Base-by-base conservation (phyloP, 2,888 invertebrate species). In the Druceiella hillmani region DNA sequence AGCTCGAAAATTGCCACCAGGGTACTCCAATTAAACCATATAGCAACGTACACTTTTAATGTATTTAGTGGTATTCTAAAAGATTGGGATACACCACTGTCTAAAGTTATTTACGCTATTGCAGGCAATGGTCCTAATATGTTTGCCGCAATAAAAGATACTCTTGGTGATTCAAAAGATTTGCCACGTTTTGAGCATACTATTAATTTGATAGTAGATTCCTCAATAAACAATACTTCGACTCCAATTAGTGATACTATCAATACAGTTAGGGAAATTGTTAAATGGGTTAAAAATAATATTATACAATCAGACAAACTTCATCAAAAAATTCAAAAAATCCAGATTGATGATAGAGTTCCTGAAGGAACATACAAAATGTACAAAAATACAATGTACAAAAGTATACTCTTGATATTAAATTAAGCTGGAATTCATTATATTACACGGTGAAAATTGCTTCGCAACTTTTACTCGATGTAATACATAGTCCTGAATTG, bases 401-500 rank as follows among this genome's bases (percentile, higher is more conserved):
- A 35, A 39, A 39, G 28, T 29, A 28, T 29, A 39, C 33, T 34
- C 17, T 34, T 9, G 39, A 39, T 24, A 29, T 39, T 12, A 39
- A 15, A 17, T 33, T 28, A 13, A 25, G 39, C 11, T 39, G 39
- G 36, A 40, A 43, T 14, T 38, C 40, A 31, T 25, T 31, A 35
- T 35, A 31, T 35, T 42, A 34, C 30, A 41, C 37, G 37, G 10
- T 33, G 16, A 43, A 28, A 43, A 43, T 43, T 43, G 36, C 32
- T 43, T 15, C 43, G 12, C 40, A 40, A 27, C 32, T 43, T 17
- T 27, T 33, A 41, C 36, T 43, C 13, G 43, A 43, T 40, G 36
- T 33, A 29, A 43, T 33, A 33, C 30, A 43, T 32, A 26, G 33
- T 33, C 40, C 40, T 37, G 40, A 43, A 36, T 28, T 43, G 13